Evolutionary conservation across 2,888 invertebrate genomes (phyloP), one percentile per base, ranked within the genome.

Genomic region (Drosophila vallismaia): DNA sequence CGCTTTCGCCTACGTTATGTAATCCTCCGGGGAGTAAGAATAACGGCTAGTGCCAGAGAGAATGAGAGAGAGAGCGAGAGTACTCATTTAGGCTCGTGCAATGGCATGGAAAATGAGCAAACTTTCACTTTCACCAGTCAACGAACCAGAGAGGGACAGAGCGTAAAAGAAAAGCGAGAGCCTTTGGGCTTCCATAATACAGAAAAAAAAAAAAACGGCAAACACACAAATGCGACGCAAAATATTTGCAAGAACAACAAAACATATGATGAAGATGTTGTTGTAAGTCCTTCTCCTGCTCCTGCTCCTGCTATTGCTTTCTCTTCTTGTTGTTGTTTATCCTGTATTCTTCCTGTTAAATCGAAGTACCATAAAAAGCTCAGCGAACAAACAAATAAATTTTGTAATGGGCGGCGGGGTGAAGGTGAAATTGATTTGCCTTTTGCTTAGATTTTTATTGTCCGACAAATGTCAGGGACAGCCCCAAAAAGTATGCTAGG

Each of bases 101-200:
- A 74, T 72, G 78, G 69, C 62, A 78, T 74, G 74, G 76, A 72
- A 83, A 71, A 86, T 69, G 75, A 77, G 81, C 57, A 69, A 68
- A 89, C 89, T 88, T 88, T 88, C 89, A 72, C 89, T 88, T 88
- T 88, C 77, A 77, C 59, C 81, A 83, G 86, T 79, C 88, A 89
- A 75, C 84, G 88, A 80, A 84, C 77, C 77, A 42, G 42, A 63
- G 29, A 44, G 48, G 33, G 24, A 29, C 10, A 52, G 26, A 45
- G 26, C 64, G 31, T n/a, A 45, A 46, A 62, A 19, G 33, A 28
- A 28, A 28, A 28, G 54, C 10, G 54, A 62, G 59, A 68, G 44
- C 53, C 46, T 53, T 64, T 52, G 48, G 56, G 71, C 57, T 79
- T 76, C 63, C 76, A 56, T 74, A 78, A 74, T 77, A 72, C 45